phyloP scores from a whole-genome alignment of 1,140 invertebrate species.

The Drosophila fuyamai region DNA sequence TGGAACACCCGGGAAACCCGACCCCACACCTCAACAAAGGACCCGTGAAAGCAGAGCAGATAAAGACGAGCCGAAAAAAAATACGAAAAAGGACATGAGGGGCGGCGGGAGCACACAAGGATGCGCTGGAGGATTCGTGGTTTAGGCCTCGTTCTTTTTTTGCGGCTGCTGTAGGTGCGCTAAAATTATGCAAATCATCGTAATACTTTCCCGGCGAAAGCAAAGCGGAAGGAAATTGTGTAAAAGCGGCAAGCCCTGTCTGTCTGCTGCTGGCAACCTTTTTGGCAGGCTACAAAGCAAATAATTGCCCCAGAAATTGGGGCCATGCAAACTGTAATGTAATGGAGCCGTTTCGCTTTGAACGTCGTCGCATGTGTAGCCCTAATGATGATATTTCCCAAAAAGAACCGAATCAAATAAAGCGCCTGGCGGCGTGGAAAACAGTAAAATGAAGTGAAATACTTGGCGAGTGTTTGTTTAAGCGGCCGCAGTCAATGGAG shows the following conservation, averaged over 20 bases:
- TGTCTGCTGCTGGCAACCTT: slow-evolving; percentile 46
- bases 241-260: slow-evolving; percentile 54
- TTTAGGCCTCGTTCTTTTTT: slow-evolving; percentile 37
- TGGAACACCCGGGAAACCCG: not conserved
- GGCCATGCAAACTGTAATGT: slow-evolving; percentile 78
- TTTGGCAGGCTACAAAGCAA: slow-evolving; percentile 70
- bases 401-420: slow-evolving; percentile 47
- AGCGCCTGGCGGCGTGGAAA: slow-evolving; percentile 36
- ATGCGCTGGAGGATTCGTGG: slow-evolving; percentile 51
- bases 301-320: slow-evolving; percentile 78
- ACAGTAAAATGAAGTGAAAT: slow-evolving; percentile 57
- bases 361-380: slow-evolving; percentile 58
- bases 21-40: slow-evolving; percentile 44
- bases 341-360: slow-evolving; percentile 74
- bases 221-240: slow-evolving; percentile 76
- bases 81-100: slow-evolving; percentile 8
- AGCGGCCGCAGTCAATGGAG: slow-evolving; percentile 43
- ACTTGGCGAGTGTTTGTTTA: slow-evolving; percentile 42
- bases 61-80: slow-evolving; percentile 62
- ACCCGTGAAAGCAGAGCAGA: slow-evolving; percentile 56
- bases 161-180: slow-evolving; percentile 72
- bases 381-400: slow-evolving; percentile 75
- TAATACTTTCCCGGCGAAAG: slow-evolving; percentile 72
- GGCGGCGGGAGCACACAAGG: slow-evolving; percentile 34
- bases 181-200: slow-evolving; percentile 83